Base-by-base conservation (phyloP, 2,797 vertebrate genomes). In the Anisognathus igniventris region DNA sequence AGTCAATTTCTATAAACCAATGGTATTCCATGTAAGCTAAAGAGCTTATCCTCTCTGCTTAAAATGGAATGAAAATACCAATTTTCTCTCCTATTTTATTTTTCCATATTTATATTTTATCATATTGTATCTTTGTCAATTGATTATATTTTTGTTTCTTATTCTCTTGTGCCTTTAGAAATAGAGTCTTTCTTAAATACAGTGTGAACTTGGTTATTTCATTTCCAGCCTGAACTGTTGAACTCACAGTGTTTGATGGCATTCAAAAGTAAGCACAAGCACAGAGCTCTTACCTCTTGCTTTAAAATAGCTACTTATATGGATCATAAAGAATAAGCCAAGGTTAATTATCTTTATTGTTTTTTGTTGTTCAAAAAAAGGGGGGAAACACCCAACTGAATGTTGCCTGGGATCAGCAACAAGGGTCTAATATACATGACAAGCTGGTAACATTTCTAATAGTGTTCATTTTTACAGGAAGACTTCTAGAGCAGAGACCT, bases 141-240 rank as follows among this genome's bases (percentile, higher is more conserved):
- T 57, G 35, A 77, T 60, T 60, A 13, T 25, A 31, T 33, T 90
- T 80, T 80, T 67, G 47, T 77, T 82, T 88, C 61, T 88, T 35
- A 30, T 66, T 51, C 47, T 65, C 44, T 83, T n/a, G 8, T 81
- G 19, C 31, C 35, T 68, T n/a, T 47, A 17, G 58, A 48, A 83
- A 66, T 30, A 71, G 33, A 76, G 31, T 16, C n/a, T 74, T 83
- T 86, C 64, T 65, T 48, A 72, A 81, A 70, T 22, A 80, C 14
- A 60, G 15, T 6, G 27, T 57, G 47, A 90, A 79, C 10, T 56
- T 58, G 18, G 14, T 54, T 27, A 62, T 88, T 86, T 82, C 5
- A 50, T 85, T 93, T 82, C 72, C 86, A 96, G 14, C 19, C 37
- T 85, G 67, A 94, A 77, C 40, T 67, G 35, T 42, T 83, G 70